Base-by-base conservation (phyloP, 2,797 vertebrate species). In the Oreochromis grahami region DNA sequence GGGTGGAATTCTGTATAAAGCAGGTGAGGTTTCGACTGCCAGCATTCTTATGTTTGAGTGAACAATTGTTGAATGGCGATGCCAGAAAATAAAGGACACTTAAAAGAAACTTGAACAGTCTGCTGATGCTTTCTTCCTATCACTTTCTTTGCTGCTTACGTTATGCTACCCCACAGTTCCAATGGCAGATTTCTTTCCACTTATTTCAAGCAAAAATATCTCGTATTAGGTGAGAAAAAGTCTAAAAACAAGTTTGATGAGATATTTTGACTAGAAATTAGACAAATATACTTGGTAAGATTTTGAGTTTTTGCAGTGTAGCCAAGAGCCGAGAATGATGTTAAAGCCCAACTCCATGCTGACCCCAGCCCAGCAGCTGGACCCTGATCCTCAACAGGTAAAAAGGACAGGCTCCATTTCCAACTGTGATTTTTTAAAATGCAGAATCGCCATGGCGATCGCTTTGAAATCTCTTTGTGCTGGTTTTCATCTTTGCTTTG, bases 11-110 rank as follows among this genome's bases (percentile, higher is more conserved):
- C 29, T 58, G 15, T 34, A 15, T 34, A 58, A 58, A 58, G 15
- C 29, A 58, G 15, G 56, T 34, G 56, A 32, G 56, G 19, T 11
- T 58, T 34, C 34, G 29, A 58, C 56, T 11, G 8, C 26, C 26
- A 32, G 55, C 3, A 3, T 9, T 17, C 55, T 56, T 56, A 32
- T 56, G 8, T 0, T 58, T 58, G 29, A 58, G 29, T 58, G 56
- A 34, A 58, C 32, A 58, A 58, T 0, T 58, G 0, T 32, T 58
- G 1, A 58, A 58, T 58, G 55, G 55, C 1, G 55, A 19, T 58
- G 8, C 26, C 56, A 34, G 56, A 58, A 58, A 58, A 19, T 32
- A 19, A 58, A 58, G 1, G 55, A 32, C 29, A 58, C 55, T 32
- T 58, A 58, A 58, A 19, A 32, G 15, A 58, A 32, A 58, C 8